Base-by-base conservation (phyloP, 2,888 invertebrate species). In the Ectropis crepuscularia region DNA sequence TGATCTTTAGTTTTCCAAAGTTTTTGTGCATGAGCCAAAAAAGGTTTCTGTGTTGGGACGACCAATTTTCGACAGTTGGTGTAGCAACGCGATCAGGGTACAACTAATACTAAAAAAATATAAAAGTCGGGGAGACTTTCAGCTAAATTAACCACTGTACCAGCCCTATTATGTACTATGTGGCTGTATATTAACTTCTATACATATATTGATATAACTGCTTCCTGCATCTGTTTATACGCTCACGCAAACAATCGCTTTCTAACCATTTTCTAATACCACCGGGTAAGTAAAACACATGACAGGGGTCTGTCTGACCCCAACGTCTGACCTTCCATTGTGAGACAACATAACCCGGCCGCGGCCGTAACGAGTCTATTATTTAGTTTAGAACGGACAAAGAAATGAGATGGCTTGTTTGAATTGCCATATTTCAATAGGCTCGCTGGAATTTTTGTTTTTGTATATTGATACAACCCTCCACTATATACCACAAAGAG, bases 271-370 rank as follows among this genome's bases (percentile, higher is more conserved):
- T 50, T 50, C 38, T 50, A 38, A 47, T 6, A 28, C 9, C 48
- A 10, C 42, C 10, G 28, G 53, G 36, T 11, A 11, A 16, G n/a
- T 51, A 51, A 46, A 62, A 46, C 61, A 42, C 54, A 54, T 42
- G 50, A 47, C 51, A 53, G 46, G 51, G 62, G 50, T 57, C 42
- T 36, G 37, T 11, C 37, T 53, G 62, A 57, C 62, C 57, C 51
- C 57, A 28, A 0, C 10, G 38, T 28, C 12, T 46, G 49, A 61
- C 60, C 48, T 54, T 38, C 16, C 47, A 41, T 53, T 43, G 41
- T 51, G 46, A 51, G 47, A 55, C 46, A 59, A 37, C 45, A 50
- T 49, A 42, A 55, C 51, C 46, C 38, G 38, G n/a, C 41, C 9
- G 41, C 16, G 43, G n/a, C 45, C 0, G 38, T 43, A 36, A 36